phyloP scores from a whole-genome alignment of 2,888 invertebrate species.

The Thalpophila matura region DNA sequence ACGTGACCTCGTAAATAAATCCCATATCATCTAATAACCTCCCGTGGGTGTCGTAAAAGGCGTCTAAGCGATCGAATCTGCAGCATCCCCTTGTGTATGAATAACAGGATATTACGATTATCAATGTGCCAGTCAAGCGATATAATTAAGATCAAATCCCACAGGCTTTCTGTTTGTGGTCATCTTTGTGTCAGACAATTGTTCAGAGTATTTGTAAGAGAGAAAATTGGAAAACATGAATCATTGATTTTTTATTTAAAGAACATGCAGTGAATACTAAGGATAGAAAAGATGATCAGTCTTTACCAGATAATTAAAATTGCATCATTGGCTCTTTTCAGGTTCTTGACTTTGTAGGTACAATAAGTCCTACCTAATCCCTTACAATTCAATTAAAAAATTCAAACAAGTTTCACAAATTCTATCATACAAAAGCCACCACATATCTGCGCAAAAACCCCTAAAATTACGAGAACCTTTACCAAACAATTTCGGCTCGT shows the following conservation, averaged over 20 bases:
- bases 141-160: constrained; percentile 26
- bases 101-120: constrained; percentile 17
- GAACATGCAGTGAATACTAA: no score
- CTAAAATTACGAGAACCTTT: constrained; percentile 18
- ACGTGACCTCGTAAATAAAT: background rate
- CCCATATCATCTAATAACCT: constrained; percentile 36
- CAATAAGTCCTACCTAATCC: no score
- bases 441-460: constrained; percentile 5
- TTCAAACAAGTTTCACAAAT: background rate
- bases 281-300: no score
- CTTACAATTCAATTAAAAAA: constrained; percentile 19
- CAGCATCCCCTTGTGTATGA: constrained; percentile 21
- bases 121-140: background rate
- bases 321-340: no score
- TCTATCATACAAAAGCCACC: constrained; percentile 22
- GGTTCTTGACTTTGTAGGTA: no score
- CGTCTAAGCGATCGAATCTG: constrained; percentile 29
- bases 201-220: background rate
- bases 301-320: no score
- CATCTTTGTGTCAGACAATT: background rate
- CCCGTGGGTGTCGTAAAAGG: constrained; percentile 47
- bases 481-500: constrained; percentile 40
- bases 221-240: no score
- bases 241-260: no score
- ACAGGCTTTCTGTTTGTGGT: background rate